Percentiles rank a stretch among this genome's conserved stretches.
Evolutionary conservation across 2,113 vertebrate genomes (phyloP).

Genomic region (Entomyzon cyanotis): DNA sequence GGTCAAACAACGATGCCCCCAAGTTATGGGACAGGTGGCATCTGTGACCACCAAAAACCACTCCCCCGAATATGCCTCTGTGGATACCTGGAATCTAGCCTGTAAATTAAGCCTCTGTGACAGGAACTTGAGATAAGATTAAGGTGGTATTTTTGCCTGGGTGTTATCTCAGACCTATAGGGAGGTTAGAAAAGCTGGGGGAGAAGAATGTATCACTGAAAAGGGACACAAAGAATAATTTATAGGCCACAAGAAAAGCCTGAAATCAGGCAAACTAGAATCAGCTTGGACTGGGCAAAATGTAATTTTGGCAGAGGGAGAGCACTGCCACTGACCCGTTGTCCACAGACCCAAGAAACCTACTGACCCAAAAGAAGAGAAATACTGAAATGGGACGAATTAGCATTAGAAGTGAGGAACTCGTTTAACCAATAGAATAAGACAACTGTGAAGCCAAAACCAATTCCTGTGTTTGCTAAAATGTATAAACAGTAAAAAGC

Average conservation of each 20-base stretch:
- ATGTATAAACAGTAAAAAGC: background rate
- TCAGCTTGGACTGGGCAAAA: background rate
- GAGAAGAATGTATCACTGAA: background rate
- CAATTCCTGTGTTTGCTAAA: background rate
- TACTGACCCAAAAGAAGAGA: background rate
- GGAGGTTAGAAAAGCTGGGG: background rate
- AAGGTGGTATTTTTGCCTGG: background rate
- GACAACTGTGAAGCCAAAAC: background rate
- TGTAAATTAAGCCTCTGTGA: rapidly evolving
- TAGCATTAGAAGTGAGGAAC: background rate
- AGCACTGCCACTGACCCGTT: too few species aligned
- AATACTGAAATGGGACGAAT: background rate
- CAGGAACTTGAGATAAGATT: background rate
- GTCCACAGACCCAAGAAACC: background rate
- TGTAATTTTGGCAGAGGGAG: rapidly evolving
- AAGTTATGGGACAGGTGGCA: too few species aligned
- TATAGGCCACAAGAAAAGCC: background rate
- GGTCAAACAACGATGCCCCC: background rate
- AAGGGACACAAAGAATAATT: background rate
- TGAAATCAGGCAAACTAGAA: background rate
- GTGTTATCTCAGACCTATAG: rapidly evolving
- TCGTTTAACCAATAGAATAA: background rate
- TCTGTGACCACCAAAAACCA: background rate
- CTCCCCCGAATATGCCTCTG: rapidly evolving
- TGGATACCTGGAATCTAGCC: background rate